Evolutionary conservation across 2,888 invertebrate genomes (phyloP).

Genomic region (Agriotes lineatus): DNA sequence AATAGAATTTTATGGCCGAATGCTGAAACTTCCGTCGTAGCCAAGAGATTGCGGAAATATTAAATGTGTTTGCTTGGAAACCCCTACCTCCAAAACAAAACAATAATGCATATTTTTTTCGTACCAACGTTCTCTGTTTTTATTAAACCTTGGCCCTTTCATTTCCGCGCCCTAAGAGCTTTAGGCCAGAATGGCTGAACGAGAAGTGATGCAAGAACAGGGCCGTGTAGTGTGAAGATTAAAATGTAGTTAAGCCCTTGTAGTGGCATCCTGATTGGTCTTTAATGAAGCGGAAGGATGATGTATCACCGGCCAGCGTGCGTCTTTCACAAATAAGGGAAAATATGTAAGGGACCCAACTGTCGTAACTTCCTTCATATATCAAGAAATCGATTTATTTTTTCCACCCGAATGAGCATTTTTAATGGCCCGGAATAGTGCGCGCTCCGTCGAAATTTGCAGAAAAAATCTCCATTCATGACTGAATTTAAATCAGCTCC

Average conservation of each 20-base stretch:
- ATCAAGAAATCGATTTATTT: constrained; percentile 30
- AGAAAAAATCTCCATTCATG: constrained; percentile 16
- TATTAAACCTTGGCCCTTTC: not conserved
- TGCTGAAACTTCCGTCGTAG: constrained; percentile 16
- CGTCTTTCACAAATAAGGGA: constrained; percentile 14
- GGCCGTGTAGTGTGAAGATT: constrained; percentile 10
- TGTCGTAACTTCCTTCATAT: constrained; percentile 24
- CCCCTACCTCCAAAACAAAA: no score
- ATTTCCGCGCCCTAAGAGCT: not conserved
- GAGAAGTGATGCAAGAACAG: not conserved
- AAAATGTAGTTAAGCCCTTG: constrained; percentile 23
- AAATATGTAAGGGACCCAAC: constrained; percentile 27
- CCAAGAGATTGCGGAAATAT: not conserved
- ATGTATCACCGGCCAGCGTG: constrained; percentile 14
- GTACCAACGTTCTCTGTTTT: not conserved
- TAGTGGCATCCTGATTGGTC: constrained; percentile 15
- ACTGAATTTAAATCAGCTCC: not conserved
- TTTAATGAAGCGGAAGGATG: constrained; percentile 29
- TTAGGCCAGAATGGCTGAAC: not conserved
- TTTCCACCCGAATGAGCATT: constrained; percentile 16
- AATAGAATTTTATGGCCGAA: constrained; percentile 20
- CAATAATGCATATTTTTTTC: no score
- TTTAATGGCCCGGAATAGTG: constrained; percentile 26
- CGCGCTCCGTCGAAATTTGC: constrained; percentile 4
- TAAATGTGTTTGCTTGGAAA: not conserved